Percentiles rank a stretch among this genome's conserved stretches.
phyloP scores from a whole-genome alignment of 2,797 vertebrate genomes.

The Syngnathus rostellatus region DNA sequence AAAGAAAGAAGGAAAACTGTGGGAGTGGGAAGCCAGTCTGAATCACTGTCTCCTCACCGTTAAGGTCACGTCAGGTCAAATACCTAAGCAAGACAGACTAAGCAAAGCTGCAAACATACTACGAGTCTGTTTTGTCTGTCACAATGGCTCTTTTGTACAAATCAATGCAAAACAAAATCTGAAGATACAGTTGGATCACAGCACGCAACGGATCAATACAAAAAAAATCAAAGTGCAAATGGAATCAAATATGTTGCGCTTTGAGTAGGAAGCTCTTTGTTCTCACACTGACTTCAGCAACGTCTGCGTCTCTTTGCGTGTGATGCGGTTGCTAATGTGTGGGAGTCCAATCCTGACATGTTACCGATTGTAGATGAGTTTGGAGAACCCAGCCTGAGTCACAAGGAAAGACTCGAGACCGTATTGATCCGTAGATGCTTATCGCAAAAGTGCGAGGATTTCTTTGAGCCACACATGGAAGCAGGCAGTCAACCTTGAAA shows the following conservation, averaged over 20 bases:
- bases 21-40: constrained; percentile 6
- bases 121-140: neutral
- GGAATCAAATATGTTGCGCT: constrained; percentile 56
- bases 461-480: constrained; percentile 46
- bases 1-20: constrained; percentile 6
- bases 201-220: constrained; percentile 3
- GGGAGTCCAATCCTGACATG: constrained; percentile 57
- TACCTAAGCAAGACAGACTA: constrained; percentile 14
- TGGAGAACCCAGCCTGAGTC: constrained; percentile 60
- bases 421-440: constrained; percentile 64
- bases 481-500: constrained; percentile 52
- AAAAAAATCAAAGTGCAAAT: constrained; percentile 41
- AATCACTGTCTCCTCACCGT: constrained; percentile 21
- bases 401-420: constrained; percentile 43
- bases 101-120: neutral
- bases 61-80: constrained; percentile 26
- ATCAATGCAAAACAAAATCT: neutral
- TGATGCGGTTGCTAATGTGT: constrained; percentile 51
- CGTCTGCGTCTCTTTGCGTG: constrained; percentile 1
- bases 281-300: constrained; percentile 34
- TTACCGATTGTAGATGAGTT: constrained; percentile 53
- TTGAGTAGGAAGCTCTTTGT: constrained; percentile 57
- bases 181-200: neutral
- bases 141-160: neutral
- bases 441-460: constrained; percentile 28